phyloP scores from a whole-genome alignment of 2,797 vertebrate genomes.

The Synanceia verrucosa region DNA sequence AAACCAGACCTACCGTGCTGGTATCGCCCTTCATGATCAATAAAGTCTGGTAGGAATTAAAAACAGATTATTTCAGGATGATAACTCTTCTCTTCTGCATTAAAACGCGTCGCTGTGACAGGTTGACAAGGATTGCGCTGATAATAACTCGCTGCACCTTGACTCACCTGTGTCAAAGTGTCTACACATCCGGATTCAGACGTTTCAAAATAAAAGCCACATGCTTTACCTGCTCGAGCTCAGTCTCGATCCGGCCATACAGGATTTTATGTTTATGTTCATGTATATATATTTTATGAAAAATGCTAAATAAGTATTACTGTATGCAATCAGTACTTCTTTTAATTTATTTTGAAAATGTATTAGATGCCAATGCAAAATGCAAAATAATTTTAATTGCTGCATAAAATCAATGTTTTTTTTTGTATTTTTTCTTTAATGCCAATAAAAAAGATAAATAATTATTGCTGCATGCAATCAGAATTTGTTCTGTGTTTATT shows the following conservation, averaged over 20 bases:
- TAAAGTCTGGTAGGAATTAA: background rate
- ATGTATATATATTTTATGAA: too few relatives aligned
- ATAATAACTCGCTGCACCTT: background rate
- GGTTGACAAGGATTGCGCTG: fast-evolving
- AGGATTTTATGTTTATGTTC: too few relatives aligned
- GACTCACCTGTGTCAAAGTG: slow-evolving; percentile 30
- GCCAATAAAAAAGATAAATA: too few relatives aligned
- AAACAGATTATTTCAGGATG: fast-evolving
- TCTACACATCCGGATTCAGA: fast-evolving
- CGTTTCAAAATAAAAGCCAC: slow-evolving; percentile 57
- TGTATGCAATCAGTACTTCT: background rate
- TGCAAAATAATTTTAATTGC: too few relatives aligned
- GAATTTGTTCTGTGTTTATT: too few relatives aligned
- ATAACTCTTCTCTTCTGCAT: background rate
- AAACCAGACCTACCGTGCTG: slow-evolving; percentile 8
- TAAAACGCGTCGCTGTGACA: background rate
- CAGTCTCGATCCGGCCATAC: too few relatives aligned
- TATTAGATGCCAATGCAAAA: too few relatives aligned
- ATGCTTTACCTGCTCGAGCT: fast-evolving
- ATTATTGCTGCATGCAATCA: too few relatives aligned
- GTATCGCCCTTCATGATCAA: slow-evolving; percentile 38
- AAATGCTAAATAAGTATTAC: too few relatives aligned
- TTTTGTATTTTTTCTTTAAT: too few relatives aligned
- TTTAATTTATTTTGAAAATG: background rate
- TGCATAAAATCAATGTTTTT: too few relatives aligned